phyloP scores from a whole-genome alignment of 2,113 vertebrate species.

The Cranoglanis bouderius region DNA sequence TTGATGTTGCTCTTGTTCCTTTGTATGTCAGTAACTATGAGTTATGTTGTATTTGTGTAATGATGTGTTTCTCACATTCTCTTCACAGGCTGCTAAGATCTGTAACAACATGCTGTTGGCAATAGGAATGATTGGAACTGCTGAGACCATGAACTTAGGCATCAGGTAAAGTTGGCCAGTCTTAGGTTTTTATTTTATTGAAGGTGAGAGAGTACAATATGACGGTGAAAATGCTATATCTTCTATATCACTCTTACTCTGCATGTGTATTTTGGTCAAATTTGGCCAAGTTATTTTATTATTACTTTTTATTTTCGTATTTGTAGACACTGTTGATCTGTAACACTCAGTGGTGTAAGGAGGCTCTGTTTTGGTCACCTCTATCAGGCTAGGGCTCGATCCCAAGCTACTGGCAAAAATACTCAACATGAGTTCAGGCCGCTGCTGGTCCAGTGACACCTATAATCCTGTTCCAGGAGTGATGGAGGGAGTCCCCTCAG shows the following conservation, averaged over 20 bases:
- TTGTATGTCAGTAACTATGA: background rate
- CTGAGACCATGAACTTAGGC: constrained; percentile 97
- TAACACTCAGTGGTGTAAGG: background rate
- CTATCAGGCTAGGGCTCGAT: constrained; percentile 94
- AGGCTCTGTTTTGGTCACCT: constrained; percentile 58
- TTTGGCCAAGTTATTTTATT: background rate
- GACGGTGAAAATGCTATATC: background rate
- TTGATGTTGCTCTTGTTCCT: background rate
- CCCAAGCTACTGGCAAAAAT: constrained; percentile 95
- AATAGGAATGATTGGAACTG: constrained; percentile 97
- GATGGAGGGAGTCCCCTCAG: constrained; percentile 97
- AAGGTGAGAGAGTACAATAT: background rate
- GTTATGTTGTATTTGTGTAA: background rate
- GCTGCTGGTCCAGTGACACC: constrained; percentile 97
- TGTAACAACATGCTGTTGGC: constrained; percentile 99
- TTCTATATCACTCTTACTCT: background rate
- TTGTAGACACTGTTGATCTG: background rate
- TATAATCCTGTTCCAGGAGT: constrained; percentile 99
- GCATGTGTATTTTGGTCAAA: background rate
- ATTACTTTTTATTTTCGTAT: background rate
- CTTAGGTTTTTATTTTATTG: background rate
- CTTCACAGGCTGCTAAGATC: constrained; percentile 91
- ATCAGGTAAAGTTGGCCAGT: constrained; percentile 81
- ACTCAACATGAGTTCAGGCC: constrained; percentile 98
- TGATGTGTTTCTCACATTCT: background rate